phyloP scores from a whole-genome alignment of 2,113 vertebrate species.

The Malurus elegans region DNA sequence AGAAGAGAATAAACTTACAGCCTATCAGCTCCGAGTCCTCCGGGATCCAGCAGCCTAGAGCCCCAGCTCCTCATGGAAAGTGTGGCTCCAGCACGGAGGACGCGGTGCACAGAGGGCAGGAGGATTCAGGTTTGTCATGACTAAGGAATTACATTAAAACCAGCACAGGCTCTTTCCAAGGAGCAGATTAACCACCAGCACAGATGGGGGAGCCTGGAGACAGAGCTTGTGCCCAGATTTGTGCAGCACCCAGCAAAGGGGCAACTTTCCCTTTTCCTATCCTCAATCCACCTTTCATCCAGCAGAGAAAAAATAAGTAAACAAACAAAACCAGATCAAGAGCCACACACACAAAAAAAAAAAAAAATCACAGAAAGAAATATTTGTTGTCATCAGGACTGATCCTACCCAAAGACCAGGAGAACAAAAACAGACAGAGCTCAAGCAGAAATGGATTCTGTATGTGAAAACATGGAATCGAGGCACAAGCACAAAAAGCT shows the following conservation, averaged over 20 bases:
- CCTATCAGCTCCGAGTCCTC: background rate
- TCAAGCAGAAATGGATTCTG: background rate
- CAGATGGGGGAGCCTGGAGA: accelerated
- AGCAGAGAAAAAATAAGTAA: background rate
- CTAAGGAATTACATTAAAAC: background rate
- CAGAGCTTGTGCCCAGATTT: background rate
- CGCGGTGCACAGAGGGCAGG: accelerated
- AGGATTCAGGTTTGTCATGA: background rate
- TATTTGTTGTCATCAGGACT: background rate
- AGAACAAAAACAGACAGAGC: background rate
- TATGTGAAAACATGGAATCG: accelerated
- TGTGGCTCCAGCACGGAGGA: background rate
- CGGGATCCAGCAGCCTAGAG: background rate
- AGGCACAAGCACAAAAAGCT: background rate
- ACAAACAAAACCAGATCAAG: background rate
- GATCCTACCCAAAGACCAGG: background rate
- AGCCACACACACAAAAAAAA: background rate
- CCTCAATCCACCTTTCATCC: background rate
- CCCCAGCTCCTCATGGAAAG: background rate
- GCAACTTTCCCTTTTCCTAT: background rate
- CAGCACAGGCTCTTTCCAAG: background rate
- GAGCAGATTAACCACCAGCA: background rate
- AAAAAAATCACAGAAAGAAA: background rate
- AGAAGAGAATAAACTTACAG: background rate
- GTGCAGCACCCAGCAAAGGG: background rate